phyloP scores from a whole-genome alignment of 1,140 invertebrate species.

The Episyrphus balteatus region DNA sequence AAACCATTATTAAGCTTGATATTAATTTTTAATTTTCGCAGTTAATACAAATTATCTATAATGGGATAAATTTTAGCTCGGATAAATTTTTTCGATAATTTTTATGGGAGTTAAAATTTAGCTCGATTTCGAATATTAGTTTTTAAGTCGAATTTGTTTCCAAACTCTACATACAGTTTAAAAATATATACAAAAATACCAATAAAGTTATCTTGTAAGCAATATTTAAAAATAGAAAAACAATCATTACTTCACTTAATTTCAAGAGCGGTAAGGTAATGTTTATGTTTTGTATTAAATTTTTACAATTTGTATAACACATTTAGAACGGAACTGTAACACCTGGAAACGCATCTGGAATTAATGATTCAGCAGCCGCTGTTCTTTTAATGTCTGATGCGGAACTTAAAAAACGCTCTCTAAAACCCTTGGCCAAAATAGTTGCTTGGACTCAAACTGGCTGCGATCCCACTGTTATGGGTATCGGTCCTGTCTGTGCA shows the following conservation, averaged over 20 bases:
- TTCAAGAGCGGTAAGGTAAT: too few species aligned
- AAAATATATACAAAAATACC: too few species aligned
- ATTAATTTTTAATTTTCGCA: too few species aligned
- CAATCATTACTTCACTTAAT: not conserved
- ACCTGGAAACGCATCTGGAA: slow-evolving; percentile 66
- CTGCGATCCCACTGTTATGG: slow-evolving; percentile 66
- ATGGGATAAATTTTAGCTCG: too few species aligned
- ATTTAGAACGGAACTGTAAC: slow-evolving; percentile 56
- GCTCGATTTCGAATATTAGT: too few species aligned
- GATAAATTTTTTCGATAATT: too few species aligned
- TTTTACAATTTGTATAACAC: not conserved
- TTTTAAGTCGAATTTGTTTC: too few species aligned
- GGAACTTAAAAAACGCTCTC: slow-evolving; percentile 38
- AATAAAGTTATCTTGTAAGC: too few species aligned
- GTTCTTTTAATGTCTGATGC: slow-evolving; percentile 56
- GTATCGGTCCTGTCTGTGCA: slow-evolving; percentile 61
- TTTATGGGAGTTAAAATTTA: too few species aligned
- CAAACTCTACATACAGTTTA: too few species aligned
- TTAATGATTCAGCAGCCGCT: slow-evolving; percentile 81
- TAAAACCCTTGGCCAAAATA: slow-evolving; percentile 50
- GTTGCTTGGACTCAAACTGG: slow-evolving; percentile 54
- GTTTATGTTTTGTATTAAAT: slow-evolving; percentile 1
- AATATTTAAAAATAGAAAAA: not conserved
- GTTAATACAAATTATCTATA: too few species aligned
- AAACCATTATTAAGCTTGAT: too few species aligned